Base-by-base conservation (phyloP, 2,113 vertebrate species). In the Mus spicilegus region DNA sequence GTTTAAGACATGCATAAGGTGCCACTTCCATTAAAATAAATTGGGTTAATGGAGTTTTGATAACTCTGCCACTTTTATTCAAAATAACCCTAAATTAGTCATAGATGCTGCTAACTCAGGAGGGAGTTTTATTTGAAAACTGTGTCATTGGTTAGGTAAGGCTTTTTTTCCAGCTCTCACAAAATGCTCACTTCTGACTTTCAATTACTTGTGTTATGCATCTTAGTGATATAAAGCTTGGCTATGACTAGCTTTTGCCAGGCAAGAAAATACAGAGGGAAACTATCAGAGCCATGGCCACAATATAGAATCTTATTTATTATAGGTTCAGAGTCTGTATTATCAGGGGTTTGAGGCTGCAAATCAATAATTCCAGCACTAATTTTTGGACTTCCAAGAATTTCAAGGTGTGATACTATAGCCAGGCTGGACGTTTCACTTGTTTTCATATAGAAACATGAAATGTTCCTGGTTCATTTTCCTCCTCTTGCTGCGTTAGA, bases 21-120 rank as follows among this genome's bases (percentile, higher is more conserved):
- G 70, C 56, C 93, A 91, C 51, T 95, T 96, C 51, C 81, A 94
- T 91, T 94, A 93, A 97, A 97, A 92, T 77, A 97, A 97, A 96
- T 90, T 89, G 93, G 70, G 85, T 95, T 96, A 95, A 97, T 96
- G 89, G 73, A 95, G 92, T 90, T 96, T 97, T 96, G 94, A 95
- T 93, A 97, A 98, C 77, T 95, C 67, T 80, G 58, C 46, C 82
- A 97, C 73, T 95, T 95, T 95, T 95, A 93, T 80, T 97, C 91
- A 95, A 56, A 97, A 95, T 86, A 76, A 73, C 17, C 67, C 95
- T 91, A 90, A 97, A 89, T 97, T 91, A 96, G 72, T 82, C 51
- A 49, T 76, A 87, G 17, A 7, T 95, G 20, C 78, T 96, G 46
- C 51, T 87, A 95, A 87, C 19, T 95, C 78, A 87, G 16, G 73